phyloP scores from a whole-genome alignment of 2,113 vertebrate species.

The Willisornis vidua region DNA sequence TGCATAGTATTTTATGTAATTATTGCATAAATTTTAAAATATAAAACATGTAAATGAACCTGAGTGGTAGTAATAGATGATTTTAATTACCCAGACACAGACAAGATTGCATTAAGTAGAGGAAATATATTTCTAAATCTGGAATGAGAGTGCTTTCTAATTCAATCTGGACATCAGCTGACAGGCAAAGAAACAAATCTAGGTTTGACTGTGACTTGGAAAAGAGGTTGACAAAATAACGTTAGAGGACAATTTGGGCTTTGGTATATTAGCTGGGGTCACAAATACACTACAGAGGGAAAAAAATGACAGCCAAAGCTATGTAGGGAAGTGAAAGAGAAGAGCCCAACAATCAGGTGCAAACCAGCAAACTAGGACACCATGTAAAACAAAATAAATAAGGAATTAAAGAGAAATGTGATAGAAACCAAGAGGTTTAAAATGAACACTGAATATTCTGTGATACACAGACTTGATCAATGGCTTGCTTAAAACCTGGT shows the following conservation, averaged over 20 bases:
- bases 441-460: not conserved
- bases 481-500: not conserved
- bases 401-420: not conserved
- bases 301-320: conserved; percentile 15
- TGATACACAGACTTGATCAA: not conserved
- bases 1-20: conserved; percentile 53
- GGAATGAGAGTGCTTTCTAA: conserved; percentile 61
- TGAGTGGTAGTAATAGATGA: conserved; percentile 63
- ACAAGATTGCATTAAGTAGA: conserved; percentile 68
- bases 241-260: conserved; percentile 9
- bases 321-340: not conserved
- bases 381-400: not conserved
- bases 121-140: conserved; percentile 67
- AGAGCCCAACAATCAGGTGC: not conserved
- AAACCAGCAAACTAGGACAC: not conserved
- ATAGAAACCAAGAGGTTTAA: not conserved
- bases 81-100: conserved; percentile 69
- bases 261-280: not conserved
- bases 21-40: conserved; percentile 62
- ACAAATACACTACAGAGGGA: conserved; percentile 7
- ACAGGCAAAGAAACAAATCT: not conserved
- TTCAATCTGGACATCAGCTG: conserved; percentile 61
- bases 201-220: not conserved
- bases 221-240: conserved; percentile 4
- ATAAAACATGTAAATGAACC: conserved; percentile 68